Base-by-base conservation (phyloP, 2,888 invertebrate species). In the Ormyrus rosae region DNA sequence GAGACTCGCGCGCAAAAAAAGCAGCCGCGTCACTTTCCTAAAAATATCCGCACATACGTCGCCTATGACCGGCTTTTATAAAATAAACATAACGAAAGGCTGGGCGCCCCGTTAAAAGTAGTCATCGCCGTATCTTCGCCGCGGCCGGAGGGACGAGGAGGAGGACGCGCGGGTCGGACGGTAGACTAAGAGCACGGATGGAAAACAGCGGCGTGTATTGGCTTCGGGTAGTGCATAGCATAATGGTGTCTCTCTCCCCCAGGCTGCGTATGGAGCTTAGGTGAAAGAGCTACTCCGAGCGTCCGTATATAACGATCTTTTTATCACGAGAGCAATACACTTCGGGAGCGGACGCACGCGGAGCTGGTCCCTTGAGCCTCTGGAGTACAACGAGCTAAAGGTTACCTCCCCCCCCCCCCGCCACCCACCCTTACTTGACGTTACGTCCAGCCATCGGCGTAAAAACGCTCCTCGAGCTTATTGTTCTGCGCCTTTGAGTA, bases 231-330 rank as follows among this genome's bases (percentile, higher is more conserved):
- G 56, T 56, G 69, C 56, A 46, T 46, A 8, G 46, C 56, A n/a
- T 69, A 61, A 7, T 58, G 70, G 7, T 34, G 2, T 48, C 61
- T 34, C 19, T 19, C 19, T 1, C 19, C 19, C 19, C 19, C 1
- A 0, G 19, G 19, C 19, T 19, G 19, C 19, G 19, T 19, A 19
- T 19, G 19, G 19, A 19, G 19, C 19, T 19, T 19, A 19, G 19
- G 19, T 19, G 19, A 19, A 19, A 19, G 19, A 19, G 50, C 61
- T 51, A 51, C 34, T 61, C 13, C 48, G 34, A 70, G 2, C 53
- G 34, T 46, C n/a, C 10, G 56, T 69, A 34, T 70, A 68, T 70
- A 70, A 61, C 60, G 61, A 71, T 71, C 19, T 61, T 71, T 71
- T 71, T 71, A 71, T 71, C 61, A 51, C 53, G 19, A 19, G 19